Evolutionary conservation across 2,888 invertebrate species (phyloP).

Genomic region (Philaethria dido): DNA sequence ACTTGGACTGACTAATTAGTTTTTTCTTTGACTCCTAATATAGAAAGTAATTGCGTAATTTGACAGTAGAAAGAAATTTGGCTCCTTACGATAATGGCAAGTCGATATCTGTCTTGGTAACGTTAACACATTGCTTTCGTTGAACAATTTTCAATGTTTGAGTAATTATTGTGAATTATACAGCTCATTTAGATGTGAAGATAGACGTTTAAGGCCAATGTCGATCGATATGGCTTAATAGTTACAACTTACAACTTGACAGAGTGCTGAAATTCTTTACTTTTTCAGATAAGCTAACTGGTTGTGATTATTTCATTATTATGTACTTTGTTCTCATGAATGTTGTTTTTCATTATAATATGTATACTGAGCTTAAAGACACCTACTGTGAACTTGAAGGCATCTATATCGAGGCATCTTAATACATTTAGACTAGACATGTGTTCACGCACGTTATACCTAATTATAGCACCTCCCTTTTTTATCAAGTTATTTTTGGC

Average conservation of each 20-base stretch:
- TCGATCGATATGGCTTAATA: neutral
- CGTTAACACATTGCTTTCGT: neutral
- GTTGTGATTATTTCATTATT: neutral
- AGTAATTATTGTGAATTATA: neutral
- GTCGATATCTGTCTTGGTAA: slow-evolving; percentile 10
- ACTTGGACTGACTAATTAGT: slow-evolving; percentile 36
- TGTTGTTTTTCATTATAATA: neutral
- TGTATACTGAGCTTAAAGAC: no score
- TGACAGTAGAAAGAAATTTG: slow-evolving; percentile 25
- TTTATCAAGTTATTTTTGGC: no score
- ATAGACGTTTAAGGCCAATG: neutral
- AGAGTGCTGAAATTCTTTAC: neutral
- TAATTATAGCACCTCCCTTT: no score
- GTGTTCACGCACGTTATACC: no score
- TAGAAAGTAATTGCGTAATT: slow-evolving; percentile 33
- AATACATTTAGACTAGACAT: no score
- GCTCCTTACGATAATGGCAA: slow-evolving; percentile 22
- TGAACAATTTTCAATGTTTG: slow-evolving; percentile 6
- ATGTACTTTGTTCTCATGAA: neutral
- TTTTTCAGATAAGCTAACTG: neutral
- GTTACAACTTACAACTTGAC: neutral
- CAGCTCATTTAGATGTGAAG: slow-evolving; percentile 7
- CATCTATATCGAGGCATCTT: no score
- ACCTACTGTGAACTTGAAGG: no score
- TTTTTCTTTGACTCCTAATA: slow-evolving; percentile 36